Conservation (phyloP, 2,888 invertebrate species). For the Axea sp. region DNA sequence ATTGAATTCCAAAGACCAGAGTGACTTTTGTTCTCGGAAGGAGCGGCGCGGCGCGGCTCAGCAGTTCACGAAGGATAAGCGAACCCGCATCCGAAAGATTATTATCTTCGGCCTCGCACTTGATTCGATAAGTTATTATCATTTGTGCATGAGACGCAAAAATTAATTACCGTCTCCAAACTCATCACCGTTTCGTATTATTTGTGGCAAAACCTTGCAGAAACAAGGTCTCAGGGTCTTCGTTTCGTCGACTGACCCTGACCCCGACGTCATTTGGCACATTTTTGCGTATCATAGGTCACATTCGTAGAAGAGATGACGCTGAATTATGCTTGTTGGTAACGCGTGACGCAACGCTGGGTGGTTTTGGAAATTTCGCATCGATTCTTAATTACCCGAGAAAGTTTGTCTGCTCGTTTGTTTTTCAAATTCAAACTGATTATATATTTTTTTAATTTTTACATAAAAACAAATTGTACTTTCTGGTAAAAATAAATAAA, state of each 20-base stretch:
- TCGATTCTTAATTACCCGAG: too few relatives aligned
- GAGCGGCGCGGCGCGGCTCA: background rate
- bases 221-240: slow-evolving; percentile 49
- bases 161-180: slow-evolving; percentile 51
- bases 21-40: slow-evolving; percentile 38
- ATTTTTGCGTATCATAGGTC: slow-evolving; percentile 46
- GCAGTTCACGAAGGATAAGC: slow-evolving; percentile 12
- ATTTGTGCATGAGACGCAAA: slow-evolving; percentile 49
- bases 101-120: slow-evolving; percentile 56
- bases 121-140: slow-evolving; percentile 61
- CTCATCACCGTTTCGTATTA: slow-evolving; percentile 45
- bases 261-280: slow-evolving; percentile 39
- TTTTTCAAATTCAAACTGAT: too few relatives aligned
- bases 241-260: slow-evolving; percentile 44
- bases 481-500: too few relatives aligned
- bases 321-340: background rate
- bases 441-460: too few relatives aligned
- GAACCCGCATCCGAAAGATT: slow-evolving; percentile 49
- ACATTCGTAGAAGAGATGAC: slow-evolving; percentile 16
- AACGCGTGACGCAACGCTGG: background rate
- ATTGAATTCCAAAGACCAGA: slow-evolving; percentile 9
- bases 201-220: slow-evolving; percentile 48
- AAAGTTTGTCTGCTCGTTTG: too few relatives aligned
- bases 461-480: too few relatives aligned
- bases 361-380: too few relatives aligned